Conservation (phyloP, 2,888 invertebrate species). For the Leptinotarsa peninsularis region DNA sequence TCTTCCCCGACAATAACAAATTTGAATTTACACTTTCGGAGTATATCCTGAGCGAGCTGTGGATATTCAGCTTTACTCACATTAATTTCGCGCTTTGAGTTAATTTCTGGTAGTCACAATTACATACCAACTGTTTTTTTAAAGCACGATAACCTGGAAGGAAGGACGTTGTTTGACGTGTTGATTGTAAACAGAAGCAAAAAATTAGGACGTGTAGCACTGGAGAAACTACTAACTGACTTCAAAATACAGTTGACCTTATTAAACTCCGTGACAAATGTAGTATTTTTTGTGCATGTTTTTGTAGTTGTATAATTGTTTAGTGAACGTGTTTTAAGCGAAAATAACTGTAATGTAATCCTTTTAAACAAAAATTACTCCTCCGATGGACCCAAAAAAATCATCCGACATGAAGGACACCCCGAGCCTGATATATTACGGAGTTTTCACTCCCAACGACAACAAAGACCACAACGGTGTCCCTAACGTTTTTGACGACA, state of each 20-base stretch:
- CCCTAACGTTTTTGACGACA: constrained; percentile 75
- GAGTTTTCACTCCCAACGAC: constrained; percentile 60
- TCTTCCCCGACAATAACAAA: too few relatives aligned
- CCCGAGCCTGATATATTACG: constrained; percentile 56
- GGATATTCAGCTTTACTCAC: too few relatives aligned
- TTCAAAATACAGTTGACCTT: constrained; percentile 27
- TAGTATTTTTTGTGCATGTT: background rate
- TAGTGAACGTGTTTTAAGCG: constrained; percentile 9
- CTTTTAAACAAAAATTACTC: background rate
- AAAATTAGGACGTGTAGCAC: constrained; percentile 29
- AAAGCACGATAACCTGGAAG: background rate
- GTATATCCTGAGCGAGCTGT: too few relatives aligned
- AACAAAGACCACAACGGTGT: constrained; percentile 50
- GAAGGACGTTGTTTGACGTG: background rate
- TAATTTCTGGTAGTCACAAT: too few relatives aligned
- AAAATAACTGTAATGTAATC: background rate
- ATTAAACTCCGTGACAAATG: background rate
- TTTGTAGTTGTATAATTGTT: constrained; percentile 24
- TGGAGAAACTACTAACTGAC: constrained; percentile 15
- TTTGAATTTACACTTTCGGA: too few relatives aligned
- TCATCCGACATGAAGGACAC: constrained; percentile 1
- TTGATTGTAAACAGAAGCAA: constrained; percentile 22
- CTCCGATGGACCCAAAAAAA: background rate
- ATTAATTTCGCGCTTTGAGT: too few relatives aligned
- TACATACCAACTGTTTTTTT: background rate